Base-by-base conservation (phyloP, 2,888 invertebrate species). In the Macroteleia sp. region DNA sequence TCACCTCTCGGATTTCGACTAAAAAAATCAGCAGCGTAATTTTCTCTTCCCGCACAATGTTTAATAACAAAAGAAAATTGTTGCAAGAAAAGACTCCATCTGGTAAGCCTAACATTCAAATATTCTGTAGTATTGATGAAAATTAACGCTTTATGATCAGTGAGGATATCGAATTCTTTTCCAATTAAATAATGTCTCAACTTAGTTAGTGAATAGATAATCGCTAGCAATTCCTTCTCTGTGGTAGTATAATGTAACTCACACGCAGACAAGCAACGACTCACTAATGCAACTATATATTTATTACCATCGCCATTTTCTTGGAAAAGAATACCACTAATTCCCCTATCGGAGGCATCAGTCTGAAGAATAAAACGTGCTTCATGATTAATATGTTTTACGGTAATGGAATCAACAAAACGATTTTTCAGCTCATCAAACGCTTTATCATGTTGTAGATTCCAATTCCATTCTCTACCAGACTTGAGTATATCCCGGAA, bases 211-310 rank as follows among this genome's bases (percentile, higher is more conserved):
- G 62, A 34, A 17, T 62, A 61, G 1, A 61, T 19, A 6, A 61
- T 61, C 9, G 46, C 61, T 19, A 48, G 16, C 9, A 62, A 39
- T 17, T 62, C 48, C 22, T 48, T 28, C 19, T 62, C 48, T 1
- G 50, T 50, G 6, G 50, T 32, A 10, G 50, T 50, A 32, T 50
- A 32, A 34, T 50, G 9, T n/a, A 10, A 5, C 34, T 83, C 46
- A 16, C 14, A 10, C 2, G 14, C 2, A 1, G 46, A 28, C 10
- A 48, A 30, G 16, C 46, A 48, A n/a, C 46, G n/a, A 28, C 46
- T 48, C 6, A 41, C 41, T 19, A 41, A 41, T 1, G 41, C 17
- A 9, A 41, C 10, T 5, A 41, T 41, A 10, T 41, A 41, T 19
- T 17, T 5, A 19, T 41, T 19, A 8, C 19, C 41, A 3, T 41